These are phyloP conservation scores for Acanthaster planci DNA, from an alignment of 35 echinoderm and acorn worm species.

Conservation along the genomic window DNA sequence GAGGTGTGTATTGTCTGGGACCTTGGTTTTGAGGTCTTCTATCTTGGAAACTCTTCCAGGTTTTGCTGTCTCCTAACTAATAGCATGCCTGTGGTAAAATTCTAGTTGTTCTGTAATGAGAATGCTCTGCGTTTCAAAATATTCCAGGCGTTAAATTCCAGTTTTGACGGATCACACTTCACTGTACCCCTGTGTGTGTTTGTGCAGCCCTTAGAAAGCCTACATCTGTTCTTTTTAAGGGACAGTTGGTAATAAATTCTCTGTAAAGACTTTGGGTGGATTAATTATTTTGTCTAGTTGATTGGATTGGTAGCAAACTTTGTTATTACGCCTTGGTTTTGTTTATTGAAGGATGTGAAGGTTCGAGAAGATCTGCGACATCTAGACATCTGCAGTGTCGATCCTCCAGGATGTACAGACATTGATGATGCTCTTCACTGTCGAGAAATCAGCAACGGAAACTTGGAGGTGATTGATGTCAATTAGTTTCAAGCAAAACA, in stretches of 20 bases:
- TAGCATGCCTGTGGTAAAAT: no score
- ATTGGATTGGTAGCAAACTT: not conserved
- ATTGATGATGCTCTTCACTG: constrained; percentile 98
- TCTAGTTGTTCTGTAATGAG: no score
- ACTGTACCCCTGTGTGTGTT: no score
- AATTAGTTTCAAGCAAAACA: no score
- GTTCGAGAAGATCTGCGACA: constrained; percentile 75
- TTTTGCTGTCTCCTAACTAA: no score
- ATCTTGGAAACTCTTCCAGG: no score
- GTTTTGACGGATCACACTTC: no score
- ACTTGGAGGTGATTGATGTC: constrained; percentile 87
- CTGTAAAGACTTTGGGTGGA: not conserved
- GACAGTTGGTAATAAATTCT: not conserved
- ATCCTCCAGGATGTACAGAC: constrained; percentile 97
- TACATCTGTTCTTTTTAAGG: not conserved
- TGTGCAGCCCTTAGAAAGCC: no score
- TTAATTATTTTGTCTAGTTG: not conserved
- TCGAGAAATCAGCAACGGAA: constrained; percentile 79
- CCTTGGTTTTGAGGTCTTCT: not conserved
- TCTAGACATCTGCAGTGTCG: constrained; percentile 87
- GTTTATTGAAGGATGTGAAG: constrained; percentile 58
- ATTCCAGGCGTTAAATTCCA: no score
- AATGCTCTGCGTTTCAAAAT: no score
- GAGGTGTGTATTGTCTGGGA: constrained; percentile 61
- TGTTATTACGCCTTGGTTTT: not conserved